Evolutionary conservation across 2,888 invertebrate genomes (phyloP).

Genomic region (Antheraea assamensis): DNA sequence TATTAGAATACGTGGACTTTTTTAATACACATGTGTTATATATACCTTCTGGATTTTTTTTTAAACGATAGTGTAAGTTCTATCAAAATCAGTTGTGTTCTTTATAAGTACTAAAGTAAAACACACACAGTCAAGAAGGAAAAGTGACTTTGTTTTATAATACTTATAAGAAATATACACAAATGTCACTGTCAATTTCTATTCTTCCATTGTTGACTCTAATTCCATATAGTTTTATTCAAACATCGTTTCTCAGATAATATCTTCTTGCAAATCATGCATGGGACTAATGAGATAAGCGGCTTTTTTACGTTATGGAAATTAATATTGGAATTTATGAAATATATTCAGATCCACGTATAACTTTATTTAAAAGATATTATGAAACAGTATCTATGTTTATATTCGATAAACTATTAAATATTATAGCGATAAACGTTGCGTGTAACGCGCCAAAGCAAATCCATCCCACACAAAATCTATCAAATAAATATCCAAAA

Average conservation of each 20-base stretch:
- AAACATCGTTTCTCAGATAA: background rate
- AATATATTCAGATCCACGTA: background rate
- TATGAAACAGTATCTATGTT: background rate
- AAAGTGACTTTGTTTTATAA: too few species aligned
- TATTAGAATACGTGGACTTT: too few species aligned
- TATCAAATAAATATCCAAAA: constrained; percentile 82
- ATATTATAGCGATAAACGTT: constrained; percentile 51
- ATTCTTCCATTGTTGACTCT: background rate
- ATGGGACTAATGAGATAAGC: background rate
- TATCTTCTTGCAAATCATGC: background rate
- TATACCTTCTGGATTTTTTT: too few species aligned
- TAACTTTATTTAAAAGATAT: background rate
- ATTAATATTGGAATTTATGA: background rate
- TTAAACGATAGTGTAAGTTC: background rate
- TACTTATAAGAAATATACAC: too few species aligned
- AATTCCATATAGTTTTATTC: background rate
- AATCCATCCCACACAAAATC: constrained; percentile 79
- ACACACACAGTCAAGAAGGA: too few species aligned
- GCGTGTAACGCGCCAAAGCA: constrained; percentile 59
- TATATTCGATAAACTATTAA: constrained; percentile 32
- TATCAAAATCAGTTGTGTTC: too few species aligned
- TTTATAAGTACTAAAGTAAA: too few species aligned
- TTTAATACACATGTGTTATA: too few species aligned
- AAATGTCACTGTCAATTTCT: background rate
- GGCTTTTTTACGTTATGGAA: background rate